A percentile compares a stretch with the other conserved stretches of the same genome.
phyloP scores from a whole-genome alignment of 2,888 invertebrate species.

The Therioaphis trifolii region DNA sequence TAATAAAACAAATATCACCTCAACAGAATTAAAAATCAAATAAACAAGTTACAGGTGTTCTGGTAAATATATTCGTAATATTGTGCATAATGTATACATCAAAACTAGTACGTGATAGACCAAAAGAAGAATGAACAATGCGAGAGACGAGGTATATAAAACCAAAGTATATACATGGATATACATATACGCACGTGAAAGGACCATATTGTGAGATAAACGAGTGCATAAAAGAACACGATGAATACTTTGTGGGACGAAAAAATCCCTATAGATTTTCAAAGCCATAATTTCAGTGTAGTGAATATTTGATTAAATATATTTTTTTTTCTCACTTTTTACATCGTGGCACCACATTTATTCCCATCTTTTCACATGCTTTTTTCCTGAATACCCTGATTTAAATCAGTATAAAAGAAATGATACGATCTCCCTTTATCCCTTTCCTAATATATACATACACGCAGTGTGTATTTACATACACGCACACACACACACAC shows the following conservation, averaged over 20 bases:
- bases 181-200: neutral
- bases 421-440: constrained; percentile 16
- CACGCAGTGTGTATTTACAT: no score
- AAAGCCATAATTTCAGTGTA: constrained; percentile 36
- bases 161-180: constrained; percentile 4
- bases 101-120: neutral
- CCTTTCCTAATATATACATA: constrained; percentile 5
- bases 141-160: neutral
- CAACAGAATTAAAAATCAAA: no score
- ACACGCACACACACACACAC: neutral
- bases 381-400: constrained; percentile 2
- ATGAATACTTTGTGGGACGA: constrained; percentile 29
- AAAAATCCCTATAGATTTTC: constrained; percentile 46
- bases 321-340: constrained; percentile 14
- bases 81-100: no score
- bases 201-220: constrained; percentile 4
- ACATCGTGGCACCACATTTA: constrained; percentile 19
- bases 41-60: no score
- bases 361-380: neutral
- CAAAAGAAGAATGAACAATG: neutral
- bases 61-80: no score
- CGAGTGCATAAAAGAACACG: constrained; percentile 17
- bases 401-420: constrained; percentile 47
- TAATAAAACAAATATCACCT: no score
- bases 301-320: constrained; percentile 55